phyloP scores from a whole-genome alignment of 1,140 invertebrate genomes.

The Drosophila mauritiana region DNA sequence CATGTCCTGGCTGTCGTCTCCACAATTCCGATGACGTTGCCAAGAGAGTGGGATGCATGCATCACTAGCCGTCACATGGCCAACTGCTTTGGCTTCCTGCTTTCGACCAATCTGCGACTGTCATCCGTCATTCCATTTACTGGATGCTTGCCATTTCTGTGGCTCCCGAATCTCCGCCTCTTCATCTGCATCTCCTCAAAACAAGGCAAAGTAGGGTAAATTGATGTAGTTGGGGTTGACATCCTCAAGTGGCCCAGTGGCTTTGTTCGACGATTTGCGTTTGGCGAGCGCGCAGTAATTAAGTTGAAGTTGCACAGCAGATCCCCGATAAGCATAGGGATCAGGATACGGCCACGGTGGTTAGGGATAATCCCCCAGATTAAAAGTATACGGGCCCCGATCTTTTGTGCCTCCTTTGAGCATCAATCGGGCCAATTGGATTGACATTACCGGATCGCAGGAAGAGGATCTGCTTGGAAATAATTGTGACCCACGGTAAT shows the following conservation, averaged over 20 bases:
- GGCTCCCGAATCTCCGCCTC: conserved; percentile 3
- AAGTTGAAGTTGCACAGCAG: conserved; percentile 59
- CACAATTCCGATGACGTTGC: not conserved
- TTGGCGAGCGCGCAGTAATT: conserved; percentile 74
- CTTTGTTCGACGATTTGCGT: conserved; percentile 27
- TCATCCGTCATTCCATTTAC: conserved; percentile 34
- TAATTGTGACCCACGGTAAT: not conserved
- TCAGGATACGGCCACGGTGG: conserved; percentile 19
- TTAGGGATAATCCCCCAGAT: conserved; percentile 27
- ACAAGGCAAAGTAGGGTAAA: not conserved
- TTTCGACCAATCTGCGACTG: conserved; percentile 30
- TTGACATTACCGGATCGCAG: conserved; percentile 16
- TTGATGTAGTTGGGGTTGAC: conserved; percentile 45
- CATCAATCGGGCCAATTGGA: conserved; percentile 15
- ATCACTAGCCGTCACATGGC: conserved; percentile 62
- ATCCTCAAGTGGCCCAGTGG: conserved; percentile 63
- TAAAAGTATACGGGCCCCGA: not conserved
- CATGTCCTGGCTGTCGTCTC: conserved; percentile 21
- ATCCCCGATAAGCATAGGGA: conserved; percentile 55
- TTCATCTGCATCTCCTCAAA: not conserved
- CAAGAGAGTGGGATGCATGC: conserved; percentile 59
- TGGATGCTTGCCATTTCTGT: conserved; percentile 39
- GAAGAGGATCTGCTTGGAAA: not conserved
- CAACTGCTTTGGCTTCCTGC: conserved; percentile 64
- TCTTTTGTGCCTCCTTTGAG: not conserved